phyloP scores from a whole-genome alignment of 2,888 invertebrate genomes.

The Hyposoter dolosus region DNA sequence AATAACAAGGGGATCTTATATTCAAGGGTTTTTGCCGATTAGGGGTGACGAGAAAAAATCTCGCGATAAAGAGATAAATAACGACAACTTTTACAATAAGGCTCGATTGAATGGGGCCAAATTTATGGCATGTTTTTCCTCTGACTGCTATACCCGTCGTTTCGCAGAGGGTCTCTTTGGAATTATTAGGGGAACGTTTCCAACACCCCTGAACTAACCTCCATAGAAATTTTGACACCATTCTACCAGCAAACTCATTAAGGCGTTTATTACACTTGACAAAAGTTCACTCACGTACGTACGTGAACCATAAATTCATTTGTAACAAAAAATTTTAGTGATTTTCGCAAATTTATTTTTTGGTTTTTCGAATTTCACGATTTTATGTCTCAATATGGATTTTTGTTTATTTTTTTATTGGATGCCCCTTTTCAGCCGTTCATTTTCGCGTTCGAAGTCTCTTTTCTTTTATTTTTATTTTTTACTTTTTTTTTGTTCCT shows the following conservation, averaged over 20 bases:
- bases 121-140: slow-evolving; percentile 64
- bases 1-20: slow-evolving; percentile 35
- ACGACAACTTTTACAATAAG: slow-evolving; percentile 5
- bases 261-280: neutral
- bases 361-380: neutral
- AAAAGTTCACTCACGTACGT: too few species aligned
- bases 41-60: slow-evolving; percentile 39
- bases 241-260: slow-evolving; percentile 7
- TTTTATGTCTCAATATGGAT: neutral
- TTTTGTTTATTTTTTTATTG: too few species aligned
- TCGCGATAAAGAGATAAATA: slow-evolving; percentile 42
- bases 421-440: too few species aligned
- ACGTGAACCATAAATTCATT: neutral
- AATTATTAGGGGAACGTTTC: neutral
- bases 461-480: too few species aligned
- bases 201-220: slow-evolving; percentile 7
- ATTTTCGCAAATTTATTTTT: neutral
- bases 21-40: slow-evolving; percentile 23
- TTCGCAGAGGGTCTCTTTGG: slow-evolving; percentile 25
- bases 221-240: slow-evolving; percentile 4
- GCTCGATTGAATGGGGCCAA: slow-evolving; percentile 47
- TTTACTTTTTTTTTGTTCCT: too few species aligned
- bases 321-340: neutral
- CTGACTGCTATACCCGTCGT: slow-evolving; percentile 45
- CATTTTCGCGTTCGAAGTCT: too few species aligned